phyloP scores from a whole-genome alignment of 1,140 invertebrate species.

The Brachionus calyciflorus region DNA sequence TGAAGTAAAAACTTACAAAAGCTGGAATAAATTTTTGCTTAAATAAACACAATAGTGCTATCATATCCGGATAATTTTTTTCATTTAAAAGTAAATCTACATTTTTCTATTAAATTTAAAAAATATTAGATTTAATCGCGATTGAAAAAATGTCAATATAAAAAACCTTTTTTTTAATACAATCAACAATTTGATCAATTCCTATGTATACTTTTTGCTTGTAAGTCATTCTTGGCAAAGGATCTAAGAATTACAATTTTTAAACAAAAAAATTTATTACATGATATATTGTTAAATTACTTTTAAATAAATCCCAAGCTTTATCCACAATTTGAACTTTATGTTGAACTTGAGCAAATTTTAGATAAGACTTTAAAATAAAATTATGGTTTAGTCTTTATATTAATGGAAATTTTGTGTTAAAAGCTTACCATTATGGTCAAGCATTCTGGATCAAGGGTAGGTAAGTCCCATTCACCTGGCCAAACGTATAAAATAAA shows the following conservation, averaged over 20 bases:
- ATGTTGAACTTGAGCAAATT: slow-evolving; percentile 16
- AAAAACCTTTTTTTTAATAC: not conserved
- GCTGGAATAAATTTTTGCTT: slow-evolving; percentile 42
- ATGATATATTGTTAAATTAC: not conserved
- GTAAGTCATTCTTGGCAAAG: not conserved
- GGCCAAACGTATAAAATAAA: slow-evolving; percentile 30
- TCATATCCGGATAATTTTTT: slow-evolving; percentile 36
- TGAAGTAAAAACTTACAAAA: slow-evolving; percentile 20
- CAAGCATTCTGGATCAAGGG: slow-evolving; percentile 23
- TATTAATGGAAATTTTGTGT: not conserved
- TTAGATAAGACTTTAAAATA: slow-evolving; percentile 25
- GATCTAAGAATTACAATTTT: not conserved
- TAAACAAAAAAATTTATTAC: not conserved
- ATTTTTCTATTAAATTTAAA: slow-evolving; percentile 23
- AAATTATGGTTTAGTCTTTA: not conserved
- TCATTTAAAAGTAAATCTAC: not conserved
- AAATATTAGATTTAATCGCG: not conserved
- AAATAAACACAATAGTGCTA: slow-evolving; percentile 10
- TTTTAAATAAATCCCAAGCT: slow-evolving; percentile 21
- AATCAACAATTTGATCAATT: slow-evolving; percentile 21
- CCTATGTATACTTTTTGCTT: not conserved
- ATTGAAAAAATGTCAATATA: not conserved
- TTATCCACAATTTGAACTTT: not conserved
- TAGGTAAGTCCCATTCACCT: slow-evolving; percentile 36
- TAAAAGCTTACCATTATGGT: slow-evolving; percentile 37